Base-by-base conservation (phyloP, 2,888 invertebrate species). In the Lissocephala sabroskyi region DNA sequence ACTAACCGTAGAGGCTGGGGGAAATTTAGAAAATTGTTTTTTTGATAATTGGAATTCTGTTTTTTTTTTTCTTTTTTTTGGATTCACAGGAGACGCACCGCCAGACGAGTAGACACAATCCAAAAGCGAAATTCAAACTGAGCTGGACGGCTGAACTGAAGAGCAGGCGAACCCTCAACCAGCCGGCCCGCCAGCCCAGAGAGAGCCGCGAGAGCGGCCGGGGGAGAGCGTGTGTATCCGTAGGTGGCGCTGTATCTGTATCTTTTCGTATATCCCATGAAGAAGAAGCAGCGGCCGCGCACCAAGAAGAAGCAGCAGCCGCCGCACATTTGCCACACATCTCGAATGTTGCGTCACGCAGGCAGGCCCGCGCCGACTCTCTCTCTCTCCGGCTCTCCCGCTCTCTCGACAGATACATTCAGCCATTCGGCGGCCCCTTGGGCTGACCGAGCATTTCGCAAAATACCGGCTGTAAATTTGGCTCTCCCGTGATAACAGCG, bases 121-220 rank as follows among this genome's bases (percentile, higher is more conserved):
- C 78, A 80, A n/a, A 80, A 78, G 78, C 82, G 71, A 79, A 80
- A 80, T 68, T 70, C 75, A 71, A 78, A 80, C 80, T 80, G 74
- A 77, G 70, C 50, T 61, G 41, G 51, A 59, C 42, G 55, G 49
- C 56, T 65, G 56, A 59, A 52, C 56, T 57, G 62, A 66, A 79
- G 79, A 79, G 78, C 64, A 55, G 35, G 52, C 65, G 58, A 79
- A 74, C 80, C 81, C 68, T 48, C 44, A 29, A n/a, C n/a, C n/a
- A 49, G 37, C 41, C 32, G 39, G 36, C 23, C 10, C 14, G 14
- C 14, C 13, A 28, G 33, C 19, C 14, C 10, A 19, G 37, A 16
- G 45, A 10, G 36, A 18, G 13, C 28, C 41, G 45, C 23, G 42
- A 41, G 62, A 30, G 48, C 33, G 39, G 11, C 17, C 23, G 9